A percentile compares a stretch with the other conserved stretches of the same genome.
Evolutionary conservation across 2,888 invertebrate genomes (phyloP).

Genomic region (Drosophila lacicola): DNA sequence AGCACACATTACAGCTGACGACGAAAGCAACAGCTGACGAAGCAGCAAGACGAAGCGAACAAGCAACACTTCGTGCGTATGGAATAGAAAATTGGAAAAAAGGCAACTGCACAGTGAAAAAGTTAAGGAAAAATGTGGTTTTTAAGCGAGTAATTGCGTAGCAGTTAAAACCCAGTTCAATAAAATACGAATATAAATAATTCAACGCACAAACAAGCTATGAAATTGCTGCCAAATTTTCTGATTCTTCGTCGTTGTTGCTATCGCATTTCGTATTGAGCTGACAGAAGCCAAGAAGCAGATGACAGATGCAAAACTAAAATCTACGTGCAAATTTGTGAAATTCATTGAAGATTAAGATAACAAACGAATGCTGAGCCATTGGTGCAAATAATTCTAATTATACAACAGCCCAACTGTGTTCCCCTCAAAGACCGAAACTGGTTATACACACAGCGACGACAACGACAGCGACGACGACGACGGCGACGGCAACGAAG

Average conservation of each 20-base stretch:
- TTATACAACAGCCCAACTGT: slow-evolving; percentile 72
- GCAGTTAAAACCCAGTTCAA: slow-evolving; percentile 24
- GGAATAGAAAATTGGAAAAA: slow-evolving; percentile 66
- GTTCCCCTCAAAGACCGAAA: slow-evolving; percentile 66
- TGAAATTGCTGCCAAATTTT: slow-evolving; percentile 39
- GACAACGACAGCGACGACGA: slow-evolving; percentile 37
- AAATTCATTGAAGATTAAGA: slow-evolving; percentile 52
- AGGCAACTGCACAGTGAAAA: slow-evolving; percentile 61
- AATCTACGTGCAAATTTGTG: slow-evolving; percentile 64
- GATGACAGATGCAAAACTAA: slow-evolving; percentile 61
- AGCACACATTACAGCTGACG: slow-evolving; percentile 56
- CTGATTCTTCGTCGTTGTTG: slow-evolving; percentile 56
- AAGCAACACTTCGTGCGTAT: slow-evolving; percentile 64
- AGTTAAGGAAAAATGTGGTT: slow-evolving; percentile 64
- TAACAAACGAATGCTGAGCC: slow-evolving; percentile 48
- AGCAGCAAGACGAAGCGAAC: slow-evolving; percentile 57
- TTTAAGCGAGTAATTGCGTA: slow-evolving; percentile 41
- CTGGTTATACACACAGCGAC: slow-evolving; percentile 77
- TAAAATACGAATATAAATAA: slow-evolving; percentile 27
- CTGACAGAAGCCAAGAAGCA: slow-evolving; percentile 41
- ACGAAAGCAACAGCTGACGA: slow-evolving; percentile 66
- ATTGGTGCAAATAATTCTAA: slow-evolving; percentile 61
- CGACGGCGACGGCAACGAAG: slow-evolving; percentile 47
- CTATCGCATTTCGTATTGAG: slow-evolving; percentile 63
- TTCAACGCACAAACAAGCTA: slow-evolving; percentile 44